Percentiles rank a stretch among this genome's conserved stretches.
Conservation (phyloP, 2,888 invertebrate species). For the Drosophila incognita region DNA sequence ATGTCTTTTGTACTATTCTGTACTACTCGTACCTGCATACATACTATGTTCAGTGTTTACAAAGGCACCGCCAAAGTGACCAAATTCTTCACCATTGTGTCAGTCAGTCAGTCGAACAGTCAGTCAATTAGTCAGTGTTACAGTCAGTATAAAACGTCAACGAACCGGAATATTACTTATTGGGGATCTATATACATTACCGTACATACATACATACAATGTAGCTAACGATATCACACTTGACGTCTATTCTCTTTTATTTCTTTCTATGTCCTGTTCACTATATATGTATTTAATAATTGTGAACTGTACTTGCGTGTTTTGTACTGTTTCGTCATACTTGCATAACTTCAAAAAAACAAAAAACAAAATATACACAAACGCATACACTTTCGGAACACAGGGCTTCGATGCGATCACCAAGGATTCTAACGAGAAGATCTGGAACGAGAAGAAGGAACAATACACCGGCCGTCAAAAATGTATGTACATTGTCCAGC, state of each 20-base stretch:
- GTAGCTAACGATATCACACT: slow-evolving; percentile 41
- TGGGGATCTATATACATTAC: slow-evolving; percentile 7
- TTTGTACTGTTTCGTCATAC: slow-evolving; percentile 48
- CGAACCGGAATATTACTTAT: neutral
- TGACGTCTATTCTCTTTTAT: slow-evolving; percentile 68
- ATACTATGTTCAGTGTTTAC: slow-evolving; percentile 34
- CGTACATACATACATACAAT: neutral
- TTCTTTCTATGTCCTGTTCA: slow-evolving; percentile 78
- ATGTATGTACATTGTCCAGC: slow-evolving; percentile 88
- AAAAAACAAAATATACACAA: slow-evolving; percentile 17
- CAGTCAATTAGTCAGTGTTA: neutral
- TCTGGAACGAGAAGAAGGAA: slow-evolving; percentile 94
- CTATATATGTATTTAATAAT: slow-evolving; percentile 56
- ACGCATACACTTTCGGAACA: slow-evolving; percentile 27
- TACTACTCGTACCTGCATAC: slow-evolving; percentile 44
- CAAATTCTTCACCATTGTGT: slow-evolving; percentile 23
- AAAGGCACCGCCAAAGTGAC: slow-evolving; percentile 53
- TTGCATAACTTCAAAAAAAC: slow-evolving; percentile 24
- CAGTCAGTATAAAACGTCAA: neutral
- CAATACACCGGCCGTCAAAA: slow-evolving; percentile 95
- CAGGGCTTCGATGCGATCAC: slow-evolving; percentile 94
- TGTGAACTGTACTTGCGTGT: slow-evolving; percentile 65
- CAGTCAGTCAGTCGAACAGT: slow-evolving; percentile 9
- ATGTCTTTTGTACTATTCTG: slow-evolving; percentile 46
- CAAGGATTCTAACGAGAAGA: slow-evolving; percentile 94